A percentile compares a stretch with the other conserved stretches of the same genome.
Conservation (phyloP, 2,797 vertebrate genomes). For the Bradypodion pumilum region DNA sequence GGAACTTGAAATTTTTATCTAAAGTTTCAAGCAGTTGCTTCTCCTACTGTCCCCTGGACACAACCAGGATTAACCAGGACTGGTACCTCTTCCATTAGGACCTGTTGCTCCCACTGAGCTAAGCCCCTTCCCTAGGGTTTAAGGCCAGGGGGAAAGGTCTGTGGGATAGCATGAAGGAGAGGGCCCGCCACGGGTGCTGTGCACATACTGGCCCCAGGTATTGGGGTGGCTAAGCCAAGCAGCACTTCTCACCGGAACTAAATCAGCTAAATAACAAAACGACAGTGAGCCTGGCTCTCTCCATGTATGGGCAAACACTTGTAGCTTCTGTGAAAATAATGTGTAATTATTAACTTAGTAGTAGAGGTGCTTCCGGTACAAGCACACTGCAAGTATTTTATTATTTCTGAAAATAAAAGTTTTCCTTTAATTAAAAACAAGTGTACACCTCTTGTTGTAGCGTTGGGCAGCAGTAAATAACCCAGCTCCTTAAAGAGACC, state of each 20-base stretch:
- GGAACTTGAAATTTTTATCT: too few species aligned
- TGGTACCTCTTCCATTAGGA: too few species aligned
- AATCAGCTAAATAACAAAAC: constrained; percentile 63
- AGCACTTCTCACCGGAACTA: constrained; percentile 52
- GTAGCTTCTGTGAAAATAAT: constrained; percentile 29
- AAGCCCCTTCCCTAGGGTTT: too few species aligned
- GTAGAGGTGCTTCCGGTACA: not conserved
- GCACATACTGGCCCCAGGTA: not conserved
- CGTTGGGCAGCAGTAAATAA: too few species aligned
- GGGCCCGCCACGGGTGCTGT: not conserved
- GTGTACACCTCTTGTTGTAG: too few species aligned
- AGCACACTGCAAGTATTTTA: not conserved
- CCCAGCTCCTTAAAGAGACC: too few species aligned
- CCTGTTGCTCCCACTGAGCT: too few species aligned
- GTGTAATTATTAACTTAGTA: constrained; percentile 42
- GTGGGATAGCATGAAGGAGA: too few species aligned
- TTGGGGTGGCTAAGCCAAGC: not conserved
- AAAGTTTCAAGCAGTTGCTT: too few species aligned
- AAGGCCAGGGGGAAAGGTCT: too few species aligned
- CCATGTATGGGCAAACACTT: not conserved
- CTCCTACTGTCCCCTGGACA: too few species aligned
- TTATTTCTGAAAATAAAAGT: constrained; percentile 36
- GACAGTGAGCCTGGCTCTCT: constrained; percentile 3
- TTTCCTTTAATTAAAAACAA: constrained; percentile 52
- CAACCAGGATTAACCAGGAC: too few species aligned